Conservation (phyloP, 2,113 vertebrate species). For the Python bivittatus region DNA sequence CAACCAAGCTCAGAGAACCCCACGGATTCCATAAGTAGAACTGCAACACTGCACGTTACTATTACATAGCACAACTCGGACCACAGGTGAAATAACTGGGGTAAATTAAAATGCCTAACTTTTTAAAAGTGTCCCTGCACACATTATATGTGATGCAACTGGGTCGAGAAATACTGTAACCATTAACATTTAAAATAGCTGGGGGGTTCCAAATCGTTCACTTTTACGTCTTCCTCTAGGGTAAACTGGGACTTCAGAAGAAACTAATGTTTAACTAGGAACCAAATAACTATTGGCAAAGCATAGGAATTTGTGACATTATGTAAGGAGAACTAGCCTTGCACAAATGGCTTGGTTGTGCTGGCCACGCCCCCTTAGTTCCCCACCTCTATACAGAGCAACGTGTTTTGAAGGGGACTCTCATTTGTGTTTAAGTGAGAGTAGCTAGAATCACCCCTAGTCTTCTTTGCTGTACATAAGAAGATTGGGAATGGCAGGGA, state of each 20-base stretch:
- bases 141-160: background rate
- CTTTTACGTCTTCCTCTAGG: background rate
- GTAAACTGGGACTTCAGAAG: background rate
- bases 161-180: background rate
- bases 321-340: background rate
- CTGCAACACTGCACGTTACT: background rate
- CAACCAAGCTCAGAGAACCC: too few relatives aligned
- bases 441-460: background rate
- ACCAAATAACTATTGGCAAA: background rate
- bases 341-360: background rate
- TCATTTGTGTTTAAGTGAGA: background rate
- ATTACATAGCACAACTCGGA: background rate
- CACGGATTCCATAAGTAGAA: too few relatives aligned
- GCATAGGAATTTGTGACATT: background rate
- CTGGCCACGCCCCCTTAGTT: background rate
- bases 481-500: background rate
- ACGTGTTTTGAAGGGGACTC: background rate
- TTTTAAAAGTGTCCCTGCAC: background rate
- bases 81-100: background rate
- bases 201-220: background rate
- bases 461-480: background rate
- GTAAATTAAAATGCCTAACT: background rate
- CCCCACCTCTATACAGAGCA: background rate
- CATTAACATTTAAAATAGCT: background rate
- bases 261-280: background rate